Percentiles rank a stretch among this genome's conserved stretches.
phyloP scores from a whole-genome alignment of 2,797 vertebrate genomes.

The Pantherophis vulpinus region DNA sequence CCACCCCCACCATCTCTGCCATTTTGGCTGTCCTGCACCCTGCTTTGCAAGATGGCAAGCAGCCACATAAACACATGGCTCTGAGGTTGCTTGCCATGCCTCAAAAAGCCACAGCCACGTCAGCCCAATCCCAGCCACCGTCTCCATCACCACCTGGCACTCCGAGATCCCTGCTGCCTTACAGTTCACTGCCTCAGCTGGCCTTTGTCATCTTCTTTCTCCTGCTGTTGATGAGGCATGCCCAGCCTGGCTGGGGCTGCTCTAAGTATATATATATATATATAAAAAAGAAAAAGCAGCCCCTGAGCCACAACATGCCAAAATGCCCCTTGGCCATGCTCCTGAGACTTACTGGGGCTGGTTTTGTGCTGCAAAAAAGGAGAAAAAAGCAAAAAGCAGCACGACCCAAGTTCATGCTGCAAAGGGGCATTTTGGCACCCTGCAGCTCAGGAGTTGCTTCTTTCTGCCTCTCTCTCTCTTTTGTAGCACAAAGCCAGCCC shows the following conservation, averaged over 20 bases:
- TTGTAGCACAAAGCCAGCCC: neutral
- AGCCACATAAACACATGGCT: neutral
- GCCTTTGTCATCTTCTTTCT: neutral
- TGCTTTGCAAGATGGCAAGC: neutral
- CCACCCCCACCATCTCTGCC: rapidly evolving
- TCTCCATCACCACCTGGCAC: neutral
- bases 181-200: neutral
- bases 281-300: neutral
- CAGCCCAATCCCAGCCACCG: neutral
- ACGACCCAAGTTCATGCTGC: neutral
- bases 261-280: neutral
- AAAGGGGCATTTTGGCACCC: neutral
- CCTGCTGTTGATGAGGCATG: neutral
- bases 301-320: neutral
- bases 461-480: neutral
- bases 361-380: neutral
- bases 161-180: neutral
- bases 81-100: neutral
- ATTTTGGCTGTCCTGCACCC: neutral
- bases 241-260: neutral
- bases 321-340: neutral
- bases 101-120: neutral
- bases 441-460: neutral
- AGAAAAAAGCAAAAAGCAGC: neutral
- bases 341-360: neutral